A percentile compares a stretch with the other conserved stretches of the same genome.
Conservation (phyloP, 2,113 vertebrate species). For the Eudorcas thomsonii region DNA sequence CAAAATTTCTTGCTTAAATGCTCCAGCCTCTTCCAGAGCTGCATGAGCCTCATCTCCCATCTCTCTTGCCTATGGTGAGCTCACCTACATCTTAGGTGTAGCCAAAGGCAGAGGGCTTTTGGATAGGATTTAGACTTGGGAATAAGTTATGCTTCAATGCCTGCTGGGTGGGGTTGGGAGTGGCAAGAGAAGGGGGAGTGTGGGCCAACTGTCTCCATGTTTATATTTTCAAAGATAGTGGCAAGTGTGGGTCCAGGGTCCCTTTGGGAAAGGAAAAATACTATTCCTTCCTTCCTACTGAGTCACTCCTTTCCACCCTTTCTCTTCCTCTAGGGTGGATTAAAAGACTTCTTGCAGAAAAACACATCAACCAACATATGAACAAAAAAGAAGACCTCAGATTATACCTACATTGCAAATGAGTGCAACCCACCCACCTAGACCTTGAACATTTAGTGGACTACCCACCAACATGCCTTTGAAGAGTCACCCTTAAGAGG, state of each 20-base stretch:
- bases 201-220: not conserved
- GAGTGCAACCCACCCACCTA: rapidly evolving
- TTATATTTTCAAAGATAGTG: too few species aligned
- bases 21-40: not conserved
- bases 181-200: not conserved
- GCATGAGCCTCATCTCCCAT: not conserved
- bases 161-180: not conserved
- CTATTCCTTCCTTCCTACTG: not conserved
- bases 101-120: not conserved
- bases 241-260: not conserved
- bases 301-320: not conserved
- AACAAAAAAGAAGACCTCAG: not conserved
- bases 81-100: not conserved
- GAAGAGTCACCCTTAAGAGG: not conserved
- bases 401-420: not conserved
- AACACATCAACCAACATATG: not conserved
- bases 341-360: not conserved
- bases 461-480: not conserved
- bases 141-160: not conserved
- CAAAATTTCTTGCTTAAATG: not conserved
- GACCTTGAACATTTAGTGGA: not conserved
- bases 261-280: not conserved
- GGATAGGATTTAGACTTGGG: not conserved
- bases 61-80: not conserved
- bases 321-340: not conserved